Percentiles rank a stretch among this genome's conserved stretches.
phyloP scores from a whole-genome alignment of 2,113 vertebrate genomes.

The Sander lucioperca region DNA sequence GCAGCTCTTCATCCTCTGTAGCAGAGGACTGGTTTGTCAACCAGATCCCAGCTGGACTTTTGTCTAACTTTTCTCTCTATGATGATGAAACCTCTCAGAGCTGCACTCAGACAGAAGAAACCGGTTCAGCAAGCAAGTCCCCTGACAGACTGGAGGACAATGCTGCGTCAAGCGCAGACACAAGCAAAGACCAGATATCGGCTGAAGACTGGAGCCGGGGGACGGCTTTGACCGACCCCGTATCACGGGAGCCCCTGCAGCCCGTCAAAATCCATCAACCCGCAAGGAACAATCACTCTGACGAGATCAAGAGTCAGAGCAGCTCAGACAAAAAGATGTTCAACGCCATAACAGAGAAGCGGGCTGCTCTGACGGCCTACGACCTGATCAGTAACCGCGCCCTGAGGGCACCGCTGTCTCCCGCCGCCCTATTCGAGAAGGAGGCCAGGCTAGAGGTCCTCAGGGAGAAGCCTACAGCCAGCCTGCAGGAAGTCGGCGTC shows the following conservation, averaged over 20 bases:
- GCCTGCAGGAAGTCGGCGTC: slow-evolving; percentile 85
- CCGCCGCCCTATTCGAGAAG: slow-evolving; percentile 88
- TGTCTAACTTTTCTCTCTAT: slow-evolving; percentile 57
- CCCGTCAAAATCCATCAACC: slow-evolving; percentile 88
- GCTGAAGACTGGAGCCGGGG: slow-evolving; percentile 92
- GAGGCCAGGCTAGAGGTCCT: slow-evolving; percentile 86
- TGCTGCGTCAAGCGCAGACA: slow-evolving; percentile 45
- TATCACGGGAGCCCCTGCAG: slow-evolving; percentile 82
- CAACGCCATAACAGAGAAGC: slow-evolving; percentile 88
- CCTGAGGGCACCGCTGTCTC: slow-evolving; percentile 88
- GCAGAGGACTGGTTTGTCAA: slow-evolving; percentile 80
- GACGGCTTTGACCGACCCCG: slow-evolving; percentile 78
- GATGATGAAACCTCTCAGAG: slow-evolving; percentile 51
- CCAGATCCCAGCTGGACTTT: slow-evolving; percentile 55
- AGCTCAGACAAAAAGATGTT: slow-evolving; percentile 70
- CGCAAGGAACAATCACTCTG: slow-evolving; percentile 10
- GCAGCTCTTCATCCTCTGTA: slow-evolving; percentile 81
- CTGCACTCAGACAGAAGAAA: slow-evolving; percentile 5
- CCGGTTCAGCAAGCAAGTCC: background rate
- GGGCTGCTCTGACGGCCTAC: slow-evolving; percentile 87
- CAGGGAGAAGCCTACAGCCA: slow-evolving; percentile 85
- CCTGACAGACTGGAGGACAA: slow-evolving; percentile 1
- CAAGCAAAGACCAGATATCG: slow-evolving; percentile 73
- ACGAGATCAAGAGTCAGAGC: slow-evolving; percentile 56
- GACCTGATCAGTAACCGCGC: slow-evolving; percentile 90